A percentile compares a stretch with the other conserved stretches of the same genome.
Conservation (phyloP, 2,797 vertebrate species). For the Anolis apletophallus region DNA sequence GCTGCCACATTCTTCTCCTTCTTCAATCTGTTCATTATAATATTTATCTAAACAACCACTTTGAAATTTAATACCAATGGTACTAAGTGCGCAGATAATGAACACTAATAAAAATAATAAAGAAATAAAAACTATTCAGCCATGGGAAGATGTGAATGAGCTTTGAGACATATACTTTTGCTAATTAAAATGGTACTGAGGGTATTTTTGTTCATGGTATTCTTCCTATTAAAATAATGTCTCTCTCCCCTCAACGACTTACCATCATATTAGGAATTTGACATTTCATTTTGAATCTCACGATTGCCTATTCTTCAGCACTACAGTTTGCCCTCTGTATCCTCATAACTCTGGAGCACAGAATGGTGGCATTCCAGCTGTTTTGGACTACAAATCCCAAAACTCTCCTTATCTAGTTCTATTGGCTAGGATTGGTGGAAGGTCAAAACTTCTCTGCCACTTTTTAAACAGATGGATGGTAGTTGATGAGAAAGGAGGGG, state of each 20-base stretch:
- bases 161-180: neutral
- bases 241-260: neutral
- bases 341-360: neutral
- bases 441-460: no score
- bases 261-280: neutral
- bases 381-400: no score
- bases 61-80: neutral
- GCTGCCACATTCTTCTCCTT: slow-evolving; percentile 17
- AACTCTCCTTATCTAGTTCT: no score
- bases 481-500: neutral
- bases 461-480: neutral
- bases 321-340: neutral
- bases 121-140: neutral
- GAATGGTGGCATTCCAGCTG: no score
- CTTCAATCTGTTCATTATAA: neutral
- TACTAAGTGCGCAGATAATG: neutral
- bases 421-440: no score
- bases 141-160: neutral
- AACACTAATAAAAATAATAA: neutral
- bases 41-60: slow-evolving; percentile 7
- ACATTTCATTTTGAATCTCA: neutral
- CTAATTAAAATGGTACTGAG: neutral
- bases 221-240: neutral
- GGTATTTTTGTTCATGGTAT: neutral
- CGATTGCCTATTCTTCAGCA: neutral